These are phyloP conservation scores for Pelobates cultripes DNA, from an alignment of 2,797 vertebrate species.

Conservation along the genomic window DNA sequence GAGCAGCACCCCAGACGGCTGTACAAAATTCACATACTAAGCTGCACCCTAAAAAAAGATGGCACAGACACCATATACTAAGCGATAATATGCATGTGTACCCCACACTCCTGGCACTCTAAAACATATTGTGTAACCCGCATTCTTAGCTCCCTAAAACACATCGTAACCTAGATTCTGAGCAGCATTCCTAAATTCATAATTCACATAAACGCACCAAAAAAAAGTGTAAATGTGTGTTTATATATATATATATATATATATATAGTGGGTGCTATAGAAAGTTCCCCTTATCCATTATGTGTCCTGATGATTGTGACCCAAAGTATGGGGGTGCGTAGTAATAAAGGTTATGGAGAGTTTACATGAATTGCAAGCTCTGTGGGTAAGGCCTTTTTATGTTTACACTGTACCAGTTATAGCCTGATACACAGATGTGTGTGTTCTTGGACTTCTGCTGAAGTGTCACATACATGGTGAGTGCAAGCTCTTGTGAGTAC, in stretches of 20 bases:
- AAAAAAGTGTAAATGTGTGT: too few species aligned
- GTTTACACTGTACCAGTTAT: background rate
- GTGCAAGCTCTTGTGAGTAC: conserved; percentile 11
- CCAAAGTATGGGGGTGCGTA: too few species aligned
- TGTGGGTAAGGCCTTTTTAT: background rate
- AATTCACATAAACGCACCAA: too few species aligned
- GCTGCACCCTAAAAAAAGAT: background rate
- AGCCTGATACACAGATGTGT: background rate
- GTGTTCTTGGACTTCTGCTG: background rate
- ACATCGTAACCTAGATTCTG: background rate
- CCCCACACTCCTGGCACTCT: background rate
- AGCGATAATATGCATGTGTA: background rate
- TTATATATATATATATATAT: too few species aligned
- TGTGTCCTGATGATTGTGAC: too few species aligned
- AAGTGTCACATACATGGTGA: background rate
- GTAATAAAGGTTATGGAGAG: too few species aligned
- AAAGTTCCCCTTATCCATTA: background rate
- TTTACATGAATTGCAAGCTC: background rate
- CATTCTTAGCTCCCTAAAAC: background rate
- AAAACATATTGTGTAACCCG: too few species aligned
- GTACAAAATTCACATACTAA: background rate
- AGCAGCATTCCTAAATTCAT: background rate
- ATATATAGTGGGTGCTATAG: background rate
- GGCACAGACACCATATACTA: background rate
- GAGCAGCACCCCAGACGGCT: background rate